Base-by-base conservation (phyloP, 2,113 vertebrate genomes). In the Caracal caracal region DNA sequence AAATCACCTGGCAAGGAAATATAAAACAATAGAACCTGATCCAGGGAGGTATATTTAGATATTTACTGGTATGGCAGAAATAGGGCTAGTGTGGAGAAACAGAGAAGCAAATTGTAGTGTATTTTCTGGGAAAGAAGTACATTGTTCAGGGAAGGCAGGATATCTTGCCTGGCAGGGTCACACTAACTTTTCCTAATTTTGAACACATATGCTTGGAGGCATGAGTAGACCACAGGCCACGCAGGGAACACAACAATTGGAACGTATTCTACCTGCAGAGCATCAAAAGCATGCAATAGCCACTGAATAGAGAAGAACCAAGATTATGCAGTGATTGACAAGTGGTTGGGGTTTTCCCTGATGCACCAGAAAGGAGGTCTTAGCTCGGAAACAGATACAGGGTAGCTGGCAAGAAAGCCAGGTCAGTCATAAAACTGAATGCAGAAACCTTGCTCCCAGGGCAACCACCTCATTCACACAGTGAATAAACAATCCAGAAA, bases 401-500 rank as follows among this genome's bases (percentile, higher is more conserved):
- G 28, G 26, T 15, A 51, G 33, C 28, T 90, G 81, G 61, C 68
- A 96, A 75, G 76, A 79, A 90, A 96, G 47, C 2, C 53, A 53
- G 81, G 86, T 73, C 80, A 61, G 19, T 90, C 92, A 90, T 33
- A 90, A 76, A 87, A 22, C 66, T 87, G 92, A 97, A 92, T 59
- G 20, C 43, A 86, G 71, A 95, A 95, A 53, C 26, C 17, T 89
- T 92, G 65, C 88, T 94, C 85, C 84, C 66, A 82, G 66, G 73
- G 79, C 51, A 95, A 65, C 26, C 51, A 76, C 66, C 73, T 94
- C 94, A 71, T 89, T 88, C 76, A 90, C 84, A 89, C 51, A 43
- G 88, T 78, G 59, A 92, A 82, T 87, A 83, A 94, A 90, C 85
- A 90, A 90, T 68, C 30, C 85, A 87, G 70, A 97, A 97, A 93